Evolutionary conservation across 2,888 invertebrate genomes (phyloP).

Genomic region (Coronaproctus castanopsis): DNA sequence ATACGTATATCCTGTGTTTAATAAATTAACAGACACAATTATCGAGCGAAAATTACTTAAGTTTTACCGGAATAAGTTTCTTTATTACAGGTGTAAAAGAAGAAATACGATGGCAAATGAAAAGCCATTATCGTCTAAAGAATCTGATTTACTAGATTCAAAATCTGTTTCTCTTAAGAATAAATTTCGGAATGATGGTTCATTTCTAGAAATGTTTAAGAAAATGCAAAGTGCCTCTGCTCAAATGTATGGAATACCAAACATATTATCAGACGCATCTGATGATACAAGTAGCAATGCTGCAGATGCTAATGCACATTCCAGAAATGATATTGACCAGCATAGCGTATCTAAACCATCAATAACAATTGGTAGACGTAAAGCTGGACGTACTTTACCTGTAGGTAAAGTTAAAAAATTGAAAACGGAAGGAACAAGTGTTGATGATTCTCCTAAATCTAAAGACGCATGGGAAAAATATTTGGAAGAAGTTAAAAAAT

Average conservation of each 20-base stretch:
- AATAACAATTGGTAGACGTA: slow-evolving; percentile 49
- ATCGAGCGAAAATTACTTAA: slow-evolving; percentile 4
- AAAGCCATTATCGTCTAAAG: slow-evolving; percentile 18
- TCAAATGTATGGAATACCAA: not conserved
- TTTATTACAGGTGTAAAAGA: slow-evolving; percentile 19
- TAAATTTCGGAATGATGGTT: slow-evolving; percentile 71
- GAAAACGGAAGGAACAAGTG: slow-evolving; percentile 29
- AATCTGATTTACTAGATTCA: not conserved
- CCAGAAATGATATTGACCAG: not conserved
- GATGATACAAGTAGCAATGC: not conserved
- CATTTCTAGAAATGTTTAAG: slow-evolving; percentile 77
- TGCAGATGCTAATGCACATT: slow-evolving; percentile 2
- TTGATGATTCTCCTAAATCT: slow-evolving; percentile 28
- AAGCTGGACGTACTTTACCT: slow-evolving; percentile 68
- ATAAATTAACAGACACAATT: too few species aligned
- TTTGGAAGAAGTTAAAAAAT: slow-evolving; percentile 81
- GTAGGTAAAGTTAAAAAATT: slow-evolving; percentile 77
- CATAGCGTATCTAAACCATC: slow-evolving; percentile 1
- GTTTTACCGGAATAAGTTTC: slow-evolving; percentile 22
- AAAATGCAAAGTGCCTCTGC: slow-evolving; percentile 41
- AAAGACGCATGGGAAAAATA: slow-evolving; percentile 86
- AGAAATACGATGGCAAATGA: slow-evolving; percentile 21
- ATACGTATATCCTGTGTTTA: too few species aligned
- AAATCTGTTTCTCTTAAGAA: slow-evolving; percentile 25
- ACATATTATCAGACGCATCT: not conserved